Conservation (phyloP, 2,797 vertebrate genomes). For the Melopsittacus undulatus region DNA sequence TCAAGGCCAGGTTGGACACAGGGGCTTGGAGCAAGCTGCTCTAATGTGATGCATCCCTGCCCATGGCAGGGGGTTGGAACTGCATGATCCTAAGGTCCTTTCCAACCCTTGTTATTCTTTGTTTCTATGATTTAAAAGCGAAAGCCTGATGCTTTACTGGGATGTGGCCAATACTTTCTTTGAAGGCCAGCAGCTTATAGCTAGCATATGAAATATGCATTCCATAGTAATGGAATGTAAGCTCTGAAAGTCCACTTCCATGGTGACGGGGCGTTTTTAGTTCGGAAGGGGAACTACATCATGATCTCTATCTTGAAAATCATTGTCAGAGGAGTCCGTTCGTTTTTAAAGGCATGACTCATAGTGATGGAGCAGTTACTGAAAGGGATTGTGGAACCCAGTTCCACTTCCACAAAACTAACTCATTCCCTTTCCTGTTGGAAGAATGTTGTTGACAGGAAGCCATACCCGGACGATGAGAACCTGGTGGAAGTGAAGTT, state of each 20-base stretch:
- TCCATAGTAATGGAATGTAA: neutral
- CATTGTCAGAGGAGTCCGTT: neutral
- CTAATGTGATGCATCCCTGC: neutral
- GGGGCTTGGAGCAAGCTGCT: neutral
- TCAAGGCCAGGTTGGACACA: neutral
- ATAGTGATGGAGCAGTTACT: neutral
- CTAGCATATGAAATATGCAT: neutral
- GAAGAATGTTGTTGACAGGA: slow-evolving; percentile 91
- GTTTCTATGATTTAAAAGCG: neutral
- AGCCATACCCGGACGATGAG: slow-evolving; percentile 92
- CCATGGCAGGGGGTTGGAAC: neutral
- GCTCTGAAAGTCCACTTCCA: neutral
- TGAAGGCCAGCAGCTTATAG: neutral
- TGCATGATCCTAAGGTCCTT: neutral
- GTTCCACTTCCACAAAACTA: neutral
- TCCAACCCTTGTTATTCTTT: neutral
- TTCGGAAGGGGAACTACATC: neutral
- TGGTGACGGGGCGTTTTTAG: no score
- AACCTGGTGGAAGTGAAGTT: slow-evolving; percentile 95
- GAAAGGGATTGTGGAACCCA: neutral
- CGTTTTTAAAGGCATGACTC: neutral
- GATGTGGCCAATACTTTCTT: neutral
- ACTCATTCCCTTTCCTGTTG: neutral
- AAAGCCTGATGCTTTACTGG: neutral
- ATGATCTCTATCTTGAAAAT: neutral